A percentile compares a stretch with the other conserved stretches of the same genome.
Evolutionary conservation across 1,140 invertebrate species (phyloP).

Genomic region (Battus philenor): DNA sequence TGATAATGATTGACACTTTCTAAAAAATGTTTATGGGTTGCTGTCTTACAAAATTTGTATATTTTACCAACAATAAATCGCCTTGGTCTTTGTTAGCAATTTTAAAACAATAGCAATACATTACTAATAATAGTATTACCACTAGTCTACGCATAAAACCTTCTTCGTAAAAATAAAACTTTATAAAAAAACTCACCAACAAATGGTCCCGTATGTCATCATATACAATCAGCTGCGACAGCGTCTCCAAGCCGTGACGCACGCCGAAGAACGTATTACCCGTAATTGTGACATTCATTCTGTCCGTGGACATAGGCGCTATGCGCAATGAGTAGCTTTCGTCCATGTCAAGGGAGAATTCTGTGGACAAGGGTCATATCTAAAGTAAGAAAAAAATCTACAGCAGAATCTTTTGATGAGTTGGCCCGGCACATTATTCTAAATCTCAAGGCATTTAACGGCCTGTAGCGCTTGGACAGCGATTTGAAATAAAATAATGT

Average conservation of each 20-base stretch:
- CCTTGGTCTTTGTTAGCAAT: no score
- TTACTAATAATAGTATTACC: no score
- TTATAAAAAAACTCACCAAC: slow-evolving; percentile 65
- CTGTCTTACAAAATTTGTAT: background rate
- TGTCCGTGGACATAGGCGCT: slow-evolving; percentile 56
- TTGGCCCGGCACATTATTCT: no score
- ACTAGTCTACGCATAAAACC: no score
- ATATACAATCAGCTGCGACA: slow-evolving; percentile 84
- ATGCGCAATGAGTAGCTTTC: slow-evolving; percentile 82
- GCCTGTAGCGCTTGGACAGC: no score
- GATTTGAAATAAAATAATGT: no score
- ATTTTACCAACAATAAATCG: background rate
- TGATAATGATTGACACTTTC: background rate
- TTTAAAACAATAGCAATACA: no score
- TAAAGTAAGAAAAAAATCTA: no score
- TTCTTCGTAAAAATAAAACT: background rate
- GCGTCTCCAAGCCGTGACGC: slow-evolving; percentile 86
- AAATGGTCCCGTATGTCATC: slow-evolving; percentile 79
- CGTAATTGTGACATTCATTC: slow-evolving; percentile 78
- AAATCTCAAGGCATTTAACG: no score
- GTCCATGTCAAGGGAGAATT: slow-evolving; percentile 77
- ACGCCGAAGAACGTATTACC: slow-evolving; percentile 84
- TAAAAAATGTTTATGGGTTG: background rate
- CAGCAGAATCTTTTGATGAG: no score
- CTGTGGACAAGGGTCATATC: no score